These are phyloP conservation scores for Nephrotoma flavescens DNA, from an alignment of 2,888 invertebrate species.

Conservation along the genomic window DNA sequence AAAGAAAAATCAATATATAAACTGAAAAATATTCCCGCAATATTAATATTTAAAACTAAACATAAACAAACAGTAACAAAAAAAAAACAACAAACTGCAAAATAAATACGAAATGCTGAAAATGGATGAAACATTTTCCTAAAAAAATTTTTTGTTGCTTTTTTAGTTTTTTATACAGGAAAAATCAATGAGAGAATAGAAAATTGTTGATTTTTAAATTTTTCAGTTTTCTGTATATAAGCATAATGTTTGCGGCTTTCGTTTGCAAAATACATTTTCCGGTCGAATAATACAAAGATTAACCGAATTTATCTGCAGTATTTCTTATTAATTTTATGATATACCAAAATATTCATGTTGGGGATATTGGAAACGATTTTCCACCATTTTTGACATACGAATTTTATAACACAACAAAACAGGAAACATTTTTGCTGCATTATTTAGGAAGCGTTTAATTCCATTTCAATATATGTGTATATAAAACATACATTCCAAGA, in stretches of 20 bases:
- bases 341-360: neutral
- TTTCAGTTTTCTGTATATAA: neutral
- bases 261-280: neutral
- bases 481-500: neutral
- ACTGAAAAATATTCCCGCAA: neutral
- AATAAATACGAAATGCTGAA: neutral
- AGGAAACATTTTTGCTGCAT: neutral
- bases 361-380: neutral
- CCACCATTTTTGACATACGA: neutral
- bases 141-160: neutral
- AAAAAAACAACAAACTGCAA: neutral
- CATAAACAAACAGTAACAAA: neutral
- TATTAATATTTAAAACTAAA: neutral
- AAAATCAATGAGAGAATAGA: neutral
- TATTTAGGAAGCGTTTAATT: neutral
- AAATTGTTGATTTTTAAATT: neutral
- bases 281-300: neutral
- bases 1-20: neutral
- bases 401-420: neutral
- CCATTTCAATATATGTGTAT: neutral
- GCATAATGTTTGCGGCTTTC: neutral
- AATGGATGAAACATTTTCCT: neutral
- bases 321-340: neutral
- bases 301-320: neutral
- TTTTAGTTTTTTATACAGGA: neutral